Conservation (phyloP, 2,888 invertebrate genomes). For the Trachelus tabidus region DNA sequence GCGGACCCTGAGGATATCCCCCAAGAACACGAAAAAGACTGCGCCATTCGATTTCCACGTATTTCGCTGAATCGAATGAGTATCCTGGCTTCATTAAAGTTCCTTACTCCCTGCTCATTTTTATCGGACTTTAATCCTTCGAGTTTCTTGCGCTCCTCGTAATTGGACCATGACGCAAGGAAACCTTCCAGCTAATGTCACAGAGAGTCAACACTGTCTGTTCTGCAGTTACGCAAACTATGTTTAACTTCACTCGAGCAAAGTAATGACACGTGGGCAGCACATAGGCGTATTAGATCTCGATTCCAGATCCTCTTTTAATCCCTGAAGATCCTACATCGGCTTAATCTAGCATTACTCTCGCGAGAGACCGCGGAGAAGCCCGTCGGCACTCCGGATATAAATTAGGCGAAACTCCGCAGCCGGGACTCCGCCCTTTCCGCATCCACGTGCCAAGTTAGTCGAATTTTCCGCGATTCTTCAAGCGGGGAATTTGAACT, state of each 20-base stretch:
- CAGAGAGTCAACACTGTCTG: neutral
- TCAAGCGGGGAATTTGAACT: slow-evolving; percentile 36
- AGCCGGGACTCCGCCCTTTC: slow-evolving; percentile 46
- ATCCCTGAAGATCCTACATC: neutral
- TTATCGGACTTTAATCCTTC: neutral
- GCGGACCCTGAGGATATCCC: neutral
- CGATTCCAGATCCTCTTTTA: neutral
- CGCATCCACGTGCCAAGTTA: slow-evolving; percentile 48
- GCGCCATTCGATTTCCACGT: neutral
- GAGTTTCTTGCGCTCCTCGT: neutral
- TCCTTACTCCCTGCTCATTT: neutral
- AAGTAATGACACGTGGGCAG: neutral
- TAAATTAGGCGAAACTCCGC: slow-evolving; percentile 44
- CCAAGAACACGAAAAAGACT: neutral
- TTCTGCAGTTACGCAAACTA: neutral
- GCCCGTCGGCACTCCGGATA: slow-evolving; percentile 33
- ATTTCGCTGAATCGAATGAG: neutral
- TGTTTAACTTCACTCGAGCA: neutral
- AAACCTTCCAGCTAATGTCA: neutral
- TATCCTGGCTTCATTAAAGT: neutral
- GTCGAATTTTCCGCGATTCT: slow-evolving; percentile 47
- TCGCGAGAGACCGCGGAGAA: slow-evolving; percentile 8
- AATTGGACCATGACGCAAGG: neutral
- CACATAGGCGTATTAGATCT: neutral
- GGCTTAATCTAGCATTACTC: neutral